These are phyloP conservation scores for Oophaga pumilio DNA, from an alignment of 2,113 vertebrate species.

Conservation along the genomic window DNA sequence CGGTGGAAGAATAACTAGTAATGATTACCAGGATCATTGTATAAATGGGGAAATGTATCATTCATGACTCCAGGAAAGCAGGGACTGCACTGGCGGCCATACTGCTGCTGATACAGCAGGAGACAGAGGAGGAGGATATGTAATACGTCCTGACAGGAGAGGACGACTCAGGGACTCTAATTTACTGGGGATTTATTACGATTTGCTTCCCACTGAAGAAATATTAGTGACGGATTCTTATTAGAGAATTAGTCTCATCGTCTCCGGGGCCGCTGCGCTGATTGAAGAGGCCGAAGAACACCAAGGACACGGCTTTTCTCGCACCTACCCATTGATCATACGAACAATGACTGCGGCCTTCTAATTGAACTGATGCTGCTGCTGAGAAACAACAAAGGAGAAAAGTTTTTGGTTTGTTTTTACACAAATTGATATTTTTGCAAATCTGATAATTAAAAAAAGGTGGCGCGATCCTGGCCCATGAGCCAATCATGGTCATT, in stretches of 20 bases:
- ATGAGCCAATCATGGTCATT: neutral
- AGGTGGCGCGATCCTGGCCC: neutral
- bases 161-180: neutral
- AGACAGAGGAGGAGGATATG: neutral
- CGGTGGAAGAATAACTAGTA: too few relatives aligned
- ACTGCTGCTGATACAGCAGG: neutral
- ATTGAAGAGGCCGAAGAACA: neutral
- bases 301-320: neutral
- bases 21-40: too few relatives aligned
- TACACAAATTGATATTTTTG: conserved; percentile 26
- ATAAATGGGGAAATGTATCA: too few relatives aligned
- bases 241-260: neutral
- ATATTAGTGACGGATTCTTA: neutral
- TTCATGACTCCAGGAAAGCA: too few relatives aligned
- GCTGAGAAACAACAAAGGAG: neutral
- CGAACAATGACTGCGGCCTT: neutral
- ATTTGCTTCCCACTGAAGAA: neutral
- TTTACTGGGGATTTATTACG: neutral
- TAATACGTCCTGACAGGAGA: neutral
- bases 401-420: neutral
- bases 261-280: neutral
- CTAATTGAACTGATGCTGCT: neutral
- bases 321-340: neutral
- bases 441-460: neutral
- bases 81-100: too few relatives aligned